Base-by-base conservation (phyloP, 2,888 invertebrate species). In the Lottia scabra region DNA sequence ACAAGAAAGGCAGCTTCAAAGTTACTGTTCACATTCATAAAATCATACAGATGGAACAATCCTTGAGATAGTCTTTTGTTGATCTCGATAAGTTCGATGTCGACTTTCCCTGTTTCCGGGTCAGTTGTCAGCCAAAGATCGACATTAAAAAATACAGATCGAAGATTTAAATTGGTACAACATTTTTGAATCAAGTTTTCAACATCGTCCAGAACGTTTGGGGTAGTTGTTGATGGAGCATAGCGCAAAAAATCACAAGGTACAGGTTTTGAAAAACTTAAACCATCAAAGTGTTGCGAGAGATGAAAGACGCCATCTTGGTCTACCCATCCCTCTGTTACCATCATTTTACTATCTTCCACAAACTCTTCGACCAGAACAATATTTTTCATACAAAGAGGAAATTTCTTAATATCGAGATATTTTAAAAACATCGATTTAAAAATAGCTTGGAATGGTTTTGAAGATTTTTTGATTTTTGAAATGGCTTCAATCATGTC, bases 121-220 rank as follows among this genome's bases (percentile, higher is more conserved):
- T 56, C 56, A 56, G 19, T 10, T 23, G 19, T 23, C 23, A 56
- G 13, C 56, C 56, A 56, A 23, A 56, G 56, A 23, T 56, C 56
- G 23, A 23, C 56, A 56, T 56, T 56, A 56, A 56, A 56, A 56
- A 56, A 56, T 23, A 56, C 56, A 56, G 56, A 56, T 56, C 23
- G 6, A 8, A 56, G 56, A 23, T 56, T 23, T 19, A 56, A 23
- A 19, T 56, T 56, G 2, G 19, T 12, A 56, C 56, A 23, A 13
- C 19, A 19, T 10, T 56, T 6, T 56, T 19, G 19, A 23, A 56
- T 8, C 19, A 23, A 56, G 2, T 56, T 23, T 56, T 56, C 56
- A 19, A 56, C 56, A 19, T 56, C 23, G 2, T 19, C 8, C 13
- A 56, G 19, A 56, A 56, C 56, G 56, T 23, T 12, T 13, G 19